Evolutionary conservation across 1,140 invertebrate genomes (phyloP).

Genomic region (Latrodectus geometricus): DNA sequence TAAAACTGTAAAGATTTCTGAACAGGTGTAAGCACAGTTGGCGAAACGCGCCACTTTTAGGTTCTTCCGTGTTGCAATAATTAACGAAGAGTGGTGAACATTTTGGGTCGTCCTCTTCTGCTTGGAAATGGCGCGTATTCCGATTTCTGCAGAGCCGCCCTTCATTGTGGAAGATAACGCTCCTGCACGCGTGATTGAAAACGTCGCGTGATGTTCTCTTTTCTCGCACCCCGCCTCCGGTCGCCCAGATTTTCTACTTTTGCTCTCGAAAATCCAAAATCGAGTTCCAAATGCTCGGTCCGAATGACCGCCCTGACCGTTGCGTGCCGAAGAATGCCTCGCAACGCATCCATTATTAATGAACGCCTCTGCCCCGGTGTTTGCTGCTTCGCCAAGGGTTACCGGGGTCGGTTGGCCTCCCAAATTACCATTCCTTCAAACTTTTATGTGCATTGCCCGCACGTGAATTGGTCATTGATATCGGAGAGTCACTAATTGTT

Average conservation of each 20-base stretch:
- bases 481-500: conserved; percentile 50
- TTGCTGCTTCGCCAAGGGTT: conserved; percentile 48
- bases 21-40: too few species aligned
- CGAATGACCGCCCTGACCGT: conserved; percentile 17
- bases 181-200: conserved; percentile 42
- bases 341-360: conserved; percentile 55
- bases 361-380: conserved; percentile 22
- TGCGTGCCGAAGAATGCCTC: neutral
- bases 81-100: neutral
- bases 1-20: neutral
- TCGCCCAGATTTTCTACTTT: conserved; percentile 42
- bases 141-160: neutral
- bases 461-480: conserved; percentile 56
- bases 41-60: neutral
- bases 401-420: conserved; percentile 19
- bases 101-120: conserved; percentile 13
- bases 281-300: conserved; percentile 23
- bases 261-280: conserved; percentile 26
- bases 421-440: conserved; percentile 42
- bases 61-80: conserved; percentile 15
- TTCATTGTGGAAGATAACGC: neutral
- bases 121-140: conserved; percentile 19
- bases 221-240: neutral
- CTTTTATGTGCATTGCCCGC: conserved; percentile 12
- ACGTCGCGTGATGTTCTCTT: conserved; percentile 34